Percentiles rank a stretch among this genome's conserved stretches.
Evolutionary conservation across 2,797 vertebrate genomes (phyloP).

Genomic region (Sebastes oblongus): DNA sequence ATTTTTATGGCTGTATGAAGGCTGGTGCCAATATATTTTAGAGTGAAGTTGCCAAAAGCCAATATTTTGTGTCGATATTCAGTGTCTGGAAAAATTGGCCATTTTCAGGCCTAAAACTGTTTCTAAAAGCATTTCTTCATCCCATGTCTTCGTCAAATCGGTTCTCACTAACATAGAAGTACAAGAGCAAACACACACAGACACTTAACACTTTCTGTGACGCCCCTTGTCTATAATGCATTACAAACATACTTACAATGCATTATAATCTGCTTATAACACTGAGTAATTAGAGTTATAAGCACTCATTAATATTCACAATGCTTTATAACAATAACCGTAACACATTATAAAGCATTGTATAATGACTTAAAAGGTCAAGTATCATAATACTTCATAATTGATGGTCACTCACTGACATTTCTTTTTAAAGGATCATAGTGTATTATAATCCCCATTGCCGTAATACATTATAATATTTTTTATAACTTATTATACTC

Average conservation of each 20-base stretch:
- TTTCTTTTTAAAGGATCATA: no score
- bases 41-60: conserved; percentile 13
- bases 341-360: neutral
- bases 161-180: neutral
- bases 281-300: neutral
- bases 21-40: conserved; percentile 28
- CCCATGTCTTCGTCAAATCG: neutral
- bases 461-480: no score
- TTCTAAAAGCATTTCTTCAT: neutral
- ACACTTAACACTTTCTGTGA: neutral
- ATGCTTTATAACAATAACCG: neutral
- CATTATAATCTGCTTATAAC: neutral
- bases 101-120: neutral
- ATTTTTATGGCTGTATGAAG: conserved; percentile 46
- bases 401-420: no score
- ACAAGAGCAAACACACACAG: neutral
- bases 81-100: conserved; percentile 1
- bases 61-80: conserved; percentile 14
- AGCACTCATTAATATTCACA: neutral
- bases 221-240: neutral
- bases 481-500: no score
- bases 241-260: neutral
- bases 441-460: no score
- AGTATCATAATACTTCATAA: no score
- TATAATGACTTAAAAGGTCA: no score